These are phyloP conservation scores for Orthosia gracilis DNA, from an alignment of 2,888 invertebrate species.

Conservation along the genomic window DNA sequence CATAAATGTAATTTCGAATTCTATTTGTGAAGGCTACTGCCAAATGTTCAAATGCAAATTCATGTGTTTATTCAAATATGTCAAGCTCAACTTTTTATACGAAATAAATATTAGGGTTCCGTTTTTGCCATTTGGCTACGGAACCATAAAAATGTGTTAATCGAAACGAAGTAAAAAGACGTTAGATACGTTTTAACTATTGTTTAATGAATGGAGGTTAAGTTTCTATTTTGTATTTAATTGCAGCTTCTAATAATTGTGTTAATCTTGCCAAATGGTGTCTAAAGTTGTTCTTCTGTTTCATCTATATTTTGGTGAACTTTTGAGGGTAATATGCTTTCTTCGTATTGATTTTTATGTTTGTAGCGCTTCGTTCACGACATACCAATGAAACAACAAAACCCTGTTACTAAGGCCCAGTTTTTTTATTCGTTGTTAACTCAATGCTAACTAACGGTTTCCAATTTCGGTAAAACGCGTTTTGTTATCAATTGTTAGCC, in stretches of 20 bases:
- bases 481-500: too few relatives aligned
- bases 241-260: slow-evolving; percentile 41
- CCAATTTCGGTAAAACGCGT: too few relatives aligned
- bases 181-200: slow-evolving; percentile 28
- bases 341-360: not conserved
- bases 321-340: not conserved
- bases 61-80: too few relatives aligned
- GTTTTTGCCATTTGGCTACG: not conserved
- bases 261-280: slow-evolving; percentile 58
- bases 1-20: not conserved
- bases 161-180: slow-evolving; percentile 45
- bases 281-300: slow-evolving; percentile 15
- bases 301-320: slow-evolving; percentile 1
- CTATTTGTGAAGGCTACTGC: not conserved
- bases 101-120: not conserved
- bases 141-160: not conserved
- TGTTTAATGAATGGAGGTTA: slow-evolving; percentile 46
- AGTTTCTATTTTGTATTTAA: slow-evolving; percentile 53
- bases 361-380: not conserved
- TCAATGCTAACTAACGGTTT: too few relatives aligned
- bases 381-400: not conserved
- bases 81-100: not conserved
- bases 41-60: not conserved
- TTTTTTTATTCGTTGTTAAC: too few relatives aligned
- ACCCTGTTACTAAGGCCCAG: too few relatives aligned